Conservation (phyloP, 2,113 vertebrate genomes). For the Tragelaphus scriptus region DNA sequence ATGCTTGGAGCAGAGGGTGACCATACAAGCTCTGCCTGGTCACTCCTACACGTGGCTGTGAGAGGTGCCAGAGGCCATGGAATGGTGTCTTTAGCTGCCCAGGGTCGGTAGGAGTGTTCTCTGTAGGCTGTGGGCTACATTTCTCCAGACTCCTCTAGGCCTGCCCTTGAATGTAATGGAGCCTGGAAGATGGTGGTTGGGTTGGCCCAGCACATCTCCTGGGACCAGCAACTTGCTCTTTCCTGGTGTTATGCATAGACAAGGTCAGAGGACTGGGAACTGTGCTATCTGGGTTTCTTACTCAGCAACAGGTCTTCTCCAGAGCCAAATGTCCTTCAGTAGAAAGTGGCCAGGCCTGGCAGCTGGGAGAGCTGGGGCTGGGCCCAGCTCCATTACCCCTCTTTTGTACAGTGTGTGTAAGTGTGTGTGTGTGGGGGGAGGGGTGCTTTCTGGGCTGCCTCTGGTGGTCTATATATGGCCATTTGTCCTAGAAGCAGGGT, state of each 20-base stretch:
- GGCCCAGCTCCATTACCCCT: neutral
- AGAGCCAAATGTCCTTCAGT: neutral
- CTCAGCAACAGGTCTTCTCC: neutral
- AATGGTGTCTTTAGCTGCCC: neutral
- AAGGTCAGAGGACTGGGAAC: neutral
- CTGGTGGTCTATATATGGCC: slow-evolving; percentile 3
- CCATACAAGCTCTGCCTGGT: neutral
- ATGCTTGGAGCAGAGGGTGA: slow-evolving; percentile 4
- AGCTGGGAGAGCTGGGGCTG: neutral
- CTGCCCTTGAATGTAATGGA: neutral
- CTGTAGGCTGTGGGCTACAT: neutral
- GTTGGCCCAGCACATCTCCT: neutral
- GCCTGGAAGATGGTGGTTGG: neutral
- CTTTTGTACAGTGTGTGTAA: neutral
- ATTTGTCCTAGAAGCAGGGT: neutral
- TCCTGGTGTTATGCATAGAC: neutral
- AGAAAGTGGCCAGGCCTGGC: neutral
- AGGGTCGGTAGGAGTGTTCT: neutral
- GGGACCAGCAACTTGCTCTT: neutral
- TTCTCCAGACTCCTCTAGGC: neutral
- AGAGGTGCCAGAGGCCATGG: slow-evolving; percentile 17
- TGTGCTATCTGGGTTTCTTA: neutral
- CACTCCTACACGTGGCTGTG: neutral
- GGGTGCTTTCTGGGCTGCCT: neutral
- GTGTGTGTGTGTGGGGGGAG: neutral